Conservation (phyloP, 2,113 vertebrate species). For the Oncorhynchus gorbuscha region DNA sequence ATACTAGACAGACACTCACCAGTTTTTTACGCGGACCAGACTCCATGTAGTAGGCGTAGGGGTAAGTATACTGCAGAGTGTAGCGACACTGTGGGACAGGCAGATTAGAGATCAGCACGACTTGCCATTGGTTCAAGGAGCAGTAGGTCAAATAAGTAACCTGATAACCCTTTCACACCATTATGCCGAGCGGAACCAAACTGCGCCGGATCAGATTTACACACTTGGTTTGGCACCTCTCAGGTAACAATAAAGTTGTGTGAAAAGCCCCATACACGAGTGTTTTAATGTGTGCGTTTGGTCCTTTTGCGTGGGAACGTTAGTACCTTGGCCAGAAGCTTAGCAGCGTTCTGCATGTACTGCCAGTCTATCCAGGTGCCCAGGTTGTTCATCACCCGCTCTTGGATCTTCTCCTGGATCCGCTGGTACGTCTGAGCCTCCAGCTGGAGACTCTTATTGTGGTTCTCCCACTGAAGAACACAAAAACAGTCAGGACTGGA, state of each 20-base stretch:
- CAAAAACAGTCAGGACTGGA: conserved; percentile 13
- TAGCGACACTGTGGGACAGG: conserved; percentile 88
- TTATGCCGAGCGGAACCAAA: no score
- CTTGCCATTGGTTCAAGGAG: not conserved
- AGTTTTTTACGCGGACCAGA: conserved; percentile 96
- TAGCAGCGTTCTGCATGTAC: conserved; percentile 97
- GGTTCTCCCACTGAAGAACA: conserved; percentile 92
- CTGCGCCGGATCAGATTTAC: no score
- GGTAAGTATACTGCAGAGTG: conserved; percentile 98
- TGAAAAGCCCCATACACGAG: no score
- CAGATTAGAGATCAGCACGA: conserved; percentile 6
- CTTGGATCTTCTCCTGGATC: conserved; percentile 99
- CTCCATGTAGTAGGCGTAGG: conserved; percentile 99
- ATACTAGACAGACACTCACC: conserved; percentile 73
- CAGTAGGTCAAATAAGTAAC: no score
- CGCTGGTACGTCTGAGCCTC: conserved; percentile 98
- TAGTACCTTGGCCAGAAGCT: conserved; percentile 92
- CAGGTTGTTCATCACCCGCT: conserved; percentile 98
- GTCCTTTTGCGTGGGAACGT: no score
- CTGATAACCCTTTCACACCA: no score
- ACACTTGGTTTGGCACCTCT: no score
- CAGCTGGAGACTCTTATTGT: conserved; percentile 97
- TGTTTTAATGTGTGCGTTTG: no score
- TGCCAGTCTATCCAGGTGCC: conserved; percentile 99
- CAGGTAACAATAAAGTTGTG: no score